Percentiles rank a stretch among this genome's conserved stretches.
phyloP scores from a whole-genome alignment of 2,888 invertebrate species.

The Chrysolina haemoptera region DNA sequence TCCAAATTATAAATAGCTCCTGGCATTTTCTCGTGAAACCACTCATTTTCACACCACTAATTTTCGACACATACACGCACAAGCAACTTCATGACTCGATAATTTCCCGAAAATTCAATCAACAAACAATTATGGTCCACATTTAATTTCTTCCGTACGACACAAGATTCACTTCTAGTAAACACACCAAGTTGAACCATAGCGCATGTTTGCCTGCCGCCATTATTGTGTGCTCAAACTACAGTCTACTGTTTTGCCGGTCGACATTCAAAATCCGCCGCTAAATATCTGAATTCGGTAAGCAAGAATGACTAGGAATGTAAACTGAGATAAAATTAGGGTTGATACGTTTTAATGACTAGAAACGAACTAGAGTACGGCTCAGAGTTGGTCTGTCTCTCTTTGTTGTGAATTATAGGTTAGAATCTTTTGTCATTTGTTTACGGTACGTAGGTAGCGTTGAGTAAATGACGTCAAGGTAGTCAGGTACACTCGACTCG shows the following conservation, averaged over 20 bases:
- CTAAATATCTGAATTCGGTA: background rate
- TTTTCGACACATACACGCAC: slow-evolving; percentile 25
- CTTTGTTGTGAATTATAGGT: slow-evolving; percentile 7
- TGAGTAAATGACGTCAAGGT: slow-evolving; percentile 7
- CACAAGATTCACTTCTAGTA: slow-evolving; percentile 69
- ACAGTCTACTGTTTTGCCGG: slow-evolving; percentile 64
- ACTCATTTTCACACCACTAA: slow-evolving; percentile 32
- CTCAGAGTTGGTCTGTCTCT: background rate
- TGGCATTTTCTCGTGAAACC: slow-evolving; percentile 42
- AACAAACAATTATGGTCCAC: slow-evolving; percentile 36
- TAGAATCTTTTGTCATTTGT: slow-evolving; percentile 7
- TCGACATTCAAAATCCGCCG: slow-evolving; percentile 33
- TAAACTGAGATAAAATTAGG: background rate
- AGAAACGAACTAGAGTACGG: background rate
- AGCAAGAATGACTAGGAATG: background rate
- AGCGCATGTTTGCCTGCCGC: slow-evolving; percentile 69
- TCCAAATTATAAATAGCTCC: slow-evolving; percentile 49
- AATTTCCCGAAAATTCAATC: slow-evolving; percentile 22
- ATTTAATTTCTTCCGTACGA: slow-evolving; percentile 65
- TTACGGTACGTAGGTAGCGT: slow-evolving; percentile 12
- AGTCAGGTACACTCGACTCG: slow-evolving; percentile 5
- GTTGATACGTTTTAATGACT: background rate
- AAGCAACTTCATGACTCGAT: background rate
- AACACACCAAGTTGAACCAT: slow-evolving; percentile 71
- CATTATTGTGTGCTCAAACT: slow-evolving; percentile 63